Evolutionary conservation across 2,113 vertebrate genomes (phyloP).

Genomic region (Emydura subglobosa): DNA sequence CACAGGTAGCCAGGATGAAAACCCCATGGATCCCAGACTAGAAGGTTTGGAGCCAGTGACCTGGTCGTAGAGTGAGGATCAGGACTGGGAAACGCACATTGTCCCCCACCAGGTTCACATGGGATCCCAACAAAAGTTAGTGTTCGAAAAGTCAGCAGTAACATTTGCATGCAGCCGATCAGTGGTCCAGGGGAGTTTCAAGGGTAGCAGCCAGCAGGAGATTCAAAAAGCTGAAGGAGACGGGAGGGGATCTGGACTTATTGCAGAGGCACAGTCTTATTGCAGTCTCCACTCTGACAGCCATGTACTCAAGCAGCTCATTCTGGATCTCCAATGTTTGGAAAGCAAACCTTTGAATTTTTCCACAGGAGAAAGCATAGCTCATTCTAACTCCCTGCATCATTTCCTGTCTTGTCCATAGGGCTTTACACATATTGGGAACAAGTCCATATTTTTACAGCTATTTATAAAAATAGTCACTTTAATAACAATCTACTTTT

Average conservation of each 20-base stretch:
- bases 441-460: background rate
- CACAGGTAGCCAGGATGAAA: background rate
- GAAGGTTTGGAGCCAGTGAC: background rate
- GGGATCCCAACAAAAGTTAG: rapidly evolving
- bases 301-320: background rate
- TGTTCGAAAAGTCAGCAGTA: background rate
- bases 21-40: background rate
- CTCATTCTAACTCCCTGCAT: background rate
- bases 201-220: rapidly evolving
- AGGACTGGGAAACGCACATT: background rate
- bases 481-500: background rate
- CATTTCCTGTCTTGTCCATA: background rate
- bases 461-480: background rate
- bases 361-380: background rate
- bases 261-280: background rate
- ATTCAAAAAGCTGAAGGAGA: background rate
- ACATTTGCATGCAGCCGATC: background rate
- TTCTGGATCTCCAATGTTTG: background rate
- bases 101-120: background rate
- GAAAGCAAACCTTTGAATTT: background rate
- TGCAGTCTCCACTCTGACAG: background rate
- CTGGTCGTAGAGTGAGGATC: background rate
- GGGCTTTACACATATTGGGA: background rate
- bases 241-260: background rate
- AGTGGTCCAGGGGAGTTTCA: background rate